Evolutionary conservation across 2,113 vertebrate genomes (phyloP).

Genomic region (Peucedramus taeniatus): DNA sequence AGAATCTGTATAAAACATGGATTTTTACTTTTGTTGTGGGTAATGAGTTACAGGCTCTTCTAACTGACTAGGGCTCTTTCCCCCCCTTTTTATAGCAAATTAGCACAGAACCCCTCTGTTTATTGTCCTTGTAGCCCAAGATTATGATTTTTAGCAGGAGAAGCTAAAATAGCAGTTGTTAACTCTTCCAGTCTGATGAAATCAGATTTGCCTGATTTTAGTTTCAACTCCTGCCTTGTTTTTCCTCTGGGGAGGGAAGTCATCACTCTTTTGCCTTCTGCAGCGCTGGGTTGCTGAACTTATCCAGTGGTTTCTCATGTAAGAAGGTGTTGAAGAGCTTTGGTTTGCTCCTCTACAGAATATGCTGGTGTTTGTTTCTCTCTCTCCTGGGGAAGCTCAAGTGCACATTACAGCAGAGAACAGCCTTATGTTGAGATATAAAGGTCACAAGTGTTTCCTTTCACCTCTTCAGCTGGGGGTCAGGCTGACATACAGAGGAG

Average conservation of each 20-base stretch:
- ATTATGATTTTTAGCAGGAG: neutral
- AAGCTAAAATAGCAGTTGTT: neutral
- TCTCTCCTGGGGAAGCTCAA: neutral
- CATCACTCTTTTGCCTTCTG: neutral
- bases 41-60: neutral
- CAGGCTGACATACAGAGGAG: neutral
- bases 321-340: neutral
- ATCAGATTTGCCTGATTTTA: neutral
- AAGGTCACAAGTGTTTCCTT: conserved; percentile 28
- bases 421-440: neutral
- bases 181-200: neutral
- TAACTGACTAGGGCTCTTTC: neutral
- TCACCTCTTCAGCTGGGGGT: neutral
- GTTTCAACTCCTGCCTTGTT: neutral
- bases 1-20: neutral
- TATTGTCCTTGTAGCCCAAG: neutral
- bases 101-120: neutral
- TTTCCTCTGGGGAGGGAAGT: neutral
- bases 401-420: neutral
- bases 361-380: neutral
- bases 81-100: neutral
- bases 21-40: neutral
- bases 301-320: neutral
- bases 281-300: neutral
- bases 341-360: neutral